Conservation (phyloP, 2,113 vertebrate species). For the Oncorhynchus masou region DNA sequence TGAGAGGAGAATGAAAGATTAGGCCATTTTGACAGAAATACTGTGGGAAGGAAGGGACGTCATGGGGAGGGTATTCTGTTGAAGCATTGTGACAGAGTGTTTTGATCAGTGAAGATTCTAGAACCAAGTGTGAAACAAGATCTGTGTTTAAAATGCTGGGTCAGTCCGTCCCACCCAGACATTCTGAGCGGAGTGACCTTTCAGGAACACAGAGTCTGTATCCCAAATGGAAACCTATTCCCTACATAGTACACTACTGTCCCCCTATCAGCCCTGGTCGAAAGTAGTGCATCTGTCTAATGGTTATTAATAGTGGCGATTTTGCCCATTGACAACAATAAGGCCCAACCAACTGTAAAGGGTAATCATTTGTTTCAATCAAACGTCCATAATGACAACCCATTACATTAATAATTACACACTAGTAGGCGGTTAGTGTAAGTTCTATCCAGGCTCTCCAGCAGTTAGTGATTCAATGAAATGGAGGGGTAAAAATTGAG, state of each 20-base stretch:
- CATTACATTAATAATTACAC: neutral
- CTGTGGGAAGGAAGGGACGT: no score
- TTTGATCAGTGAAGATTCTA: constrained; percentile 26
- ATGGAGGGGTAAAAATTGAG: no score
- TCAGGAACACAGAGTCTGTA: constrained; percentile 16
- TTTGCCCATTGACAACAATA: constrained; percentile 3
- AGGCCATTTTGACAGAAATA: no score
- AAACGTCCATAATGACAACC: neutral
- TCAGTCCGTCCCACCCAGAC: constrained; percentile 31
- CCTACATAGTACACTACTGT: no score
- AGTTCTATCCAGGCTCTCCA: neutral
- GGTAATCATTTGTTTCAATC: neutral
- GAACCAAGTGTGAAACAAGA: constrained; percentile 33
- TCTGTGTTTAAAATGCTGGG: constrained; percentile 38
- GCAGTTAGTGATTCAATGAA: neutral
- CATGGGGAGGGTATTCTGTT: neutral
- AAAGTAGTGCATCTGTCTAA: neutral
- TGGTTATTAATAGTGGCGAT: neutral
- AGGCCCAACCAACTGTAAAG: neutral
- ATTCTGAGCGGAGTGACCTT: neutral
- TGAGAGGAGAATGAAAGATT: no score
- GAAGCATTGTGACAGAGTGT: constrained; percentile 11
- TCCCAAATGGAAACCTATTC: constrained; percentile 7
- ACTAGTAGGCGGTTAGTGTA: neutral
- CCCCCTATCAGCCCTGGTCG: no score